phyloP scores from a whole-genome alignment of 2,888 invertebrate species.

The Nipponacmea schrenckii region DNA sequence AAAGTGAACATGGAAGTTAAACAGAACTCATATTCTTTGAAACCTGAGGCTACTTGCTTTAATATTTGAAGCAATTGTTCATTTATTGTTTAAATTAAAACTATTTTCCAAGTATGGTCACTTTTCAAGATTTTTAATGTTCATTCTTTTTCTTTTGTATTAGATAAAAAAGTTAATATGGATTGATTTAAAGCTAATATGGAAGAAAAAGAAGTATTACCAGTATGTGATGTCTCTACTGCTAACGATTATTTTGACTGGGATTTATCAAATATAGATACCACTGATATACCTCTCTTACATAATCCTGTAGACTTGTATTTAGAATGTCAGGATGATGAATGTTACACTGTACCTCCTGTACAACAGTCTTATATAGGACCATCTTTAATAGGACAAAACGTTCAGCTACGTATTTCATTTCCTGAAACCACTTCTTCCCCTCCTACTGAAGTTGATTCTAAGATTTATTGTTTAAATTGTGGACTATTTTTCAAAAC shows the following conservation, averaged over 20 bases:
- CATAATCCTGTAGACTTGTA: constrained; percentile 25
- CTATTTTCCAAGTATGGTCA: no score
- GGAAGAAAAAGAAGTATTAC: no score
- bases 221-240: no score
- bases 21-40: no score
- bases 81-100: no score
- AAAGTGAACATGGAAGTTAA: no score
- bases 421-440: constrained; percentile 22
- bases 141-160: no score
- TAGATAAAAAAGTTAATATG: no score
- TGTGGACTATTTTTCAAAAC: constrained; percentile 27
- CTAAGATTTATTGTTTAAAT: constrained; percentile 17
- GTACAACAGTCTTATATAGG: not conserved
- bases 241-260: not conserved
- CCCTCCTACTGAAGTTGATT: not conserved
- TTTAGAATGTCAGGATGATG: constrained; percentile 41
- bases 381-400: constrained; percentile 25
- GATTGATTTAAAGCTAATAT: no score
- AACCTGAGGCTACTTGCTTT: no score
- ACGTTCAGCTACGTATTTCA: constrained; percentile 30
- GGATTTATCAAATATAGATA: not conserved
- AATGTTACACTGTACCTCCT: constrained; percentile 18
- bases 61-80: no score
- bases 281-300: constrained; percentile 8
- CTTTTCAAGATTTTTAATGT: no score